Evolutionary conservation across 2,888 invertebrate genomes (phyloP), one percentile per base, ranked within the genome.

Genomic region (Margaritifera margaritifera): DNA sequence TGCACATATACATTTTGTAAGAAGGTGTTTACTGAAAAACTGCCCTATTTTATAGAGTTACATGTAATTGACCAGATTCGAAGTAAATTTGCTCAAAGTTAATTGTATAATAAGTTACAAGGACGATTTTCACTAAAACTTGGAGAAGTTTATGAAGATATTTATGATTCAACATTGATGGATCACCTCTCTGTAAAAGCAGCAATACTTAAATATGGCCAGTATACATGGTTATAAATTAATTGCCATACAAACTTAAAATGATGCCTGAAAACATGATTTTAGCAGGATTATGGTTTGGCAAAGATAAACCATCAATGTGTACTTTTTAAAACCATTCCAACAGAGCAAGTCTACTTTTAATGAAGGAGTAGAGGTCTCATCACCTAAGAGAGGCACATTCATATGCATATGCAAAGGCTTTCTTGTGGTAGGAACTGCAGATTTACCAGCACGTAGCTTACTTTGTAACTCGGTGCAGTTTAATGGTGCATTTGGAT

Each of bases 131-230:
- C 31, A 22, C 15, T 55, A 64, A 53, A 62, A 50, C 31, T 42
- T 18, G 22, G 3, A 42, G 62, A 63, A n/a, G 27, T 6, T 15
- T 70, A 53, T 66, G 58, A 62, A 56, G 68, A 68, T 60, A 71
- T 71, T 31, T 71, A 71, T 64, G 64, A 68, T 71, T 64, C 19
- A 69, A 69, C 61, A 65, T 62, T n/a, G 68, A 72, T 67, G 71
- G 72, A 18, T 66, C 57, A 20, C 62, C 72, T 18, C 51, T 69
- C 4, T 71, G 68, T 31, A 64, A 68, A 51, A 61, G 64, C 25
- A 58, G 59, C 31, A 66, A 66, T 25, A 60, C 69, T 22, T 57
- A 61, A 18, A 51, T 72, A 22, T 65, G 68, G 68, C 72, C 72
- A 15, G 27, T 69, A 4, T 68, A 57, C 54, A n/a, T 72, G 25